A percentile compares a stretch with the other conserved stretches of the same genome.
phyloP scores from a whole-genome alignment of 2,113 vertebrate species.

The Phycodurus eques region DNA sequence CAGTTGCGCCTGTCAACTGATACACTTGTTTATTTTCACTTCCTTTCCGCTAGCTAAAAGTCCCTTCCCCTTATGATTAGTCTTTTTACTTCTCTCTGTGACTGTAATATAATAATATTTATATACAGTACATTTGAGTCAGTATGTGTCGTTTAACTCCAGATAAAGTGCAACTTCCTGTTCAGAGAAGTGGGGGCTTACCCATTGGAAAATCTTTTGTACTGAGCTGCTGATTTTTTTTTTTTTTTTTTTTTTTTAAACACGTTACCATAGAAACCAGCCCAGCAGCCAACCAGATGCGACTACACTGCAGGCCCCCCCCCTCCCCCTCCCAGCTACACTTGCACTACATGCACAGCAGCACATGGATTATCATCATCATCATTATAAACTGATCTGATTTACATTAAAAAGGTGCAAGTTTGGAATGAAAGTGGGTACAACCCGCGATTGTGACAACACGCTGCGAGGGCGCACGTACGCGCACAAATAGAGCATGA shows the following conservation, averaged over 20 bases:
- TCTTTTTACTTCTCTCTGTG: too few species aligned
- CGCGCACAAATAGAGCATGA: constrained; percentile 39
- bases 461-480: not conserved
- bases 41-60: too few species aligned
- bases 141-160: not conserved
- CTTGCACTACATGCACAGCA: constrained; percentile 53
- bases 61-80: too few species aligned
- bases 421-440: not conserved
- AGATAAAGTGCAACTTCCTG: not conserved
- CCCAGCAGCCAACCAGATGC: constrained; percentile 71
- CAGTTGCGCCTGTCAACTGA: too few species aligned
- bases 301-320: constrained; percentile 22
- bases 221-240: constrained; percentile 39
- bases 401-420: not conserved
- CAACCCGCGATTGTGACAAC: not conserved
- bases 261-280: constrained; percentile 64
- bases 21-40: too few species aligned
- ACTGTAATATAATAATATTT: not conserved
- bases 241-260: constrained; percentile 30
- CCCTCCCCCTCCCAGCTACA: constrained; percentile 1
- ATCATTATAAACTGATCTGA: too few species aligned
- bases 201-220: constrained; percentile 59
- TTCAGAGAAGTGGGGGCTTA: constrained; percentile 4
- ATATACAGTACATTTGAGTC: not conserved
- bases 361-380: constrained; percentile 41